phyloP scores from a whole-genome alignment of 2,888 invertebrate genomes.

The Sphaerophoria rueppellii region DNA sequence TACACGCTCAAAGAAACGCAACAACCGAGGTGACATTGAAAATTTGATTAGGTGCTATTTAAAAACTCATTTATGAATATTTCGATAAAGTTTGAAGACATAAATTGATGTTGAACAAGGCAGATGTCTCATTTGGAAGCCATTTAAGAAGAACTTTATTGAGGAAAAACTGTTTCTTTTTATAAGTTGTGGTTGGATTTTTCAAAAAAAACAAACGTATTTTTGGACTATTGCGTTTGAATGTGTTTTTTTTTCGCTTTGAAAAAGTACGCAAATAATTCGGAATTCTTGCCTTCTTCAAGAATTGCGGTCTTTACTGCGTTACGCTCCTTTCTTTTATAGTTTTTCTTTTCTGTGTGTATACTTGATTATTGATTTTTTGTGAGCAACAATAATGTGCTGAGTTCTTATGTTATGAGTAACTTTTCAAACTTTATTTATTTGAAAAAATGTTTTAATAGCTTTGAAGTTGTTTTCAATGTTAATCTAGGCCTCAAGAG shows the following conservation, averaged over 20 bases:
- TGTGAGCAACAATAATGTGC: not conserved
- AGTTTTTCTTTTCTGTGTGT: not conserved
- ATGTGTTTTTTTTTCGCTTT: too few species aligned
- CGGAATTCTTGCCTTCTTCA: too few species aligned
- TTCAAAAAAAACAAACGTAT: too few species aligned
- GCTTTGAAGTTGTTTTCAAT: not conserved
- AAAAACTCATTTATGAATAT: slow-evolving; percentile 18
- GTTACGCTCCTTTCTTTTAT: too few species aligned
- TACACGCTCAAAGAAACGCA: slow-evolving; percentile 16
- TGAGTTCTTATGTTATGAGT: not conserved
- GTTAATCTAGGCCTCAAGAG: not conserved
- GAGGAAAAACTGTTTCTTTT: too few species aligned
- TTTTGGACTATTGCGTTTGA: too few species aligned
- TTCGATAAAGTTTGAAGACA: not conserved
- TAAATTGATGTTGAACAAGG: slow-evolving; percentile 16
- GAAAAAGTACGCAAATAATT: too few species aligned
- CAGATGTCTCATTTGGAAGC: not conserved
- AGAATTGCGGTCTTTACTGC: too few species aligned
- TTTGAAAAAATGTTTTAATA: not conserved
- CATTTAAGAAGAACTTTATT: not conserved
- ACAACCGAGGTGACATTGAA: slow-evolving; percentile 33
- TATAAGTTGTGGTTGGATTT: too few species aligned
- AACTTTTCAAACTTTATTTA: not conserved
- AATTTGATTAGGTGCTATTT: slow-evolving; percentile 58
- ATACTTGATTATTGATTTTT: not conserved